Evolutionary conservation across 2,888 invertebrate species (phyloP).

Genomic region (Ptilodon capucinus): DNA sequence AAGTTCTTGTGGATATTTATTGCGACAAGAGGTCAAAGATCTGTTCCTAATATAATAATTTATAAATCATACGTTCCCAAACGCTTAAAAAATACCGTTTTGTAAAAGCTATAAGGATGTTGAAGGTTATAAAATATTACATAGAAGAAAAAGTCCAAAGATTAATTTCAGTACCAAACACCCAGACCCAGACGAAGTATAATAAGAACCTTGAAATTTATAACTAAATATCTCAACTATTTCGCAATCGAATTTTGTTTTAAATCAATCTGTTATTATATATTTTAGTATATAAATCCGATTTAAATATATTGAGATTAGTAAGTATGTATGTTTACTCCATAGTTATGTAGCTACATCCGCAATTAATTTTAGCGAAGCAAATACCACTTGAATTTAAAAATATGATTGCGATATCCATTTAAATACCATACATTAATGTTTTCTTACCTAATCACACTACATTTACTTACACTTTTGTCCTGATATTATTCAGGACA

Average conservation of each 20-base stretch:
- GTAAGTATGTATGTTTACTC: too few species aligned
- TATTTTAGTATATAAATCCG: too few species aligned
- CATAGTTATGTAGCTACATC: not conserved
- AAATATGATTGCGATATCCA: not conserved
- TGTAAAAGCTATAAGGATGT: slow-evolving; percentile 1
- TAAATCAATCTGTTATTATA: not conserved
- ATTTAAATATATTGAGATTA: too few species aligned
- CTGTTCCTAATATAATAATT: slow-evolving; percentile 6
- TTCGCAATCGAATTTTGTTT: not conserved
- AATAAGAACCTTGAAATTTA: not conserved
- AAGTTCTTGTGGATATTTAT: slow-evolving; percentile 18
- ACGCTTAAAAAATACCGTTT: slow-evolving; percentile 22
- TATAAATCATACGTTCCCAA: slow-evolving; percentile 12
- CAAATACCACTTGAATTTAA: too few species aligned
- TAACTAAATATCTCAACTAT: not conserved
- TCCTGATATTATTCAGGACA: too few species aligned
- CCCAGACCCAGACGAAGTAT: not conserved
- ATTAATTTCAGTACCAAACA: not conserved
- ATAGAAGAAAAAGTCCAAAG: not conserved
- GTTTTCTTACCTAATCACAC: too few species aligned
- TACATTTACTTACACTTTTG: too few species aligned
- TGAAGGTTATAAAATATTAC: not conserved
- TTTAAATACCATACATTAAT: too few species aligned
- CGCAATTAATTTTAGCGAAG: not conserved
- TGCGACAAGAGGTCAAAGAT: slow-evolving; percentile 22